A percentile compares a stretch with the other conserved stretches of the same genome.
These are phyloP conservation scores for Cossypha caffra DNA, from an alignment of 2,797 vertebrate genomes.

Conservation along the genomic window DNA sequence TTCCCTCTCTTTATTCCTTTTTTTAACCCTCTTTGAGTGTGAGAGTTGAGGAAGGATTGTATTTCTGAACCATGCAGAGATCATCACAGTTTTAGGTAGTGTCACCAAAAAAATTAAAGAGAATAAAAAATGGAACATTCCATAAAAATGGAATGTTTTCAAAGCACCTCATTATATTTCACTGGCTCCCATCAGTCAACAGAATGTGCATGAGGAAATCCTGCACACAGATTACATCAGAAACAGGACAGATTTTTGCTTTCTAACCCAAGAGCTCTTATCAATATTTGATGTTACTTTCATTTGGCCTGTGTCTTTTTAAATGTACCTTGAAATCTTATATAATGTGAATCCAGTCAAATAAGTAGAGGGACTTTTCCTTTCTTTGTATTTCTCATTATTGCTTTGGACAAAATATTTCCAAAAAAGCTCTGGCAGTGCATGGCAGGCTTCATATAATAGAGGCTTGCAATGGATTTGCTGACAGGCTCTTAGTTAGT, in stretches of 20 bases:
- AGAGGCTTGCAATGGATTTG: conserved; percentile 45
- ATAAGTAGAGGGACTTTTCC: not conserved
- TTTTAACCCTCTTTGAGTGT: not conserved
- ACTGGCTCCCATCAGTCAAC: not conserved
- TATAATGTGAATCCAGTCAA: not conserved
- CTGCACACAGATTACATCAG: not conserved
- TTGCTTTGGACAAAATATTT: not conserved
- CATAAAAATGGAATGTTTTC: not conserved
- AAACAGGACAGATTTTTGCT: not conserved
- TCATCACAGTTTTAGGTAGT: not conserved
- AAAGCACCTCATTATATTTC: not conserved
- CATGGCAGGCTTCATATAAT: not conserved
- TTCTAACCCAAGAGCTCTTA: not conserved
- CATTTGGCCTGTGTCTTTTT: not conserved
- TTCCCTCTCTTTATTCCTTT: not conserved
- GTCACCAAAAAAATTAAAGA: not conserved
- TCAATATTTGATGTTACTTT: not conserved
- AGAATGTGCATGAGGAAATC: not conserved
- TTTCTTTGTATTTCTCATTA: not conserved
- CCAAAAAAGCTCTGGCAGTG: not conserved
- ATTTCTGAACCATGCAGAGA: not conserved
- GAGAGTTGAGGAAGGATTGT: not conserved
- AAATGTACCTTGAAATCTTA: not conserved
- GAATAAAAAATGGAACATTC: not conserved
- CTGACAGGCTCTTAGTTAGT: conserved; percentile 17